phyloP scores from a whole-genome alignment of 2,797 vertebrate genomes.

The Leptodactylus fallax region DNA sequence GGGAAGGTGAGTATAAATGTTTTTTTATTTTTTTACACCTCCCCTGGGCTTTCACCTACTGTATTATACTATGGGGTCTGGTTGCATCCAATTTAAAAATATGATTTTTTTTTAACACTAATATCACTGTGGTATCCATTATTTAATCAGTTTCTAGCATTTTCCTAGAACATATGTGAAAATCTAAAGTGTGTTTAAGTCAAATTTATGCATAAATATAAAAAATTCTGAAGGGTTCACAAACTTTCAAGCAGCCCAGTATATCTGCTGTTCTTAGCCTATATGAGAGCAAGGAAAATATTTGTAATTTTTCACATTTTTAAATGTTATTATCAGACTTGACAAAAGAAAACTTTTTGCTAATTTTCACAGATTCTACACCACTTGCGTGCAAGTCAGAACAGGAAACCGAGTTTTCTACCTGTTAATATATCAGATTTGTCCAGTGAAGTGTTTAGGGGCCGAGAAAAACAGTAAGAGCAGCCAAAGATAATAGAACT shows the following conservation, averaged over 20 bases:
- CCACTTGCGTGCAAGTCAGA: slow-evolving; percentile 12
- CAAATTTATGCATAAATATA: too few relatives aligned
- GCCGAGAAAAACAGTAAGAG: slow-evolving; percentile 7
- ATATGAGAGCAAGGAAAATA: not conserved
- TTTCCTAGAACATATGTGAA: too few relatives aligned
- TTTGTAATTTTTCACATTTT: slow-evolving; percentile 13
- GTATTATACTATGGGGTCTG: too few relatives aligned
- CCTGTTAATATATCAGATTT: slow-evolving; percentile 35
- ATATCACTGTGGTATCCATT: too few relatives aligned
- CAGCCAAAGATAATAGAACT: slow-evolving; percentile 41
- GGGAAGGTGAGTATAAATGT: too few relatives aligned
- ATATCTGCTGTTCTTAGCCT: not conserved
- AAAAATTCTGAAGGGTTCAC: too few relatives aligned
- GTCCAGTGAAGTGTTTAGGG: not conserved
- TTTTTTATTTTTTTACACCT: too few relatives aligned
- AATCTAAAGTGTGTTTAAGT: too few relatives aligned
- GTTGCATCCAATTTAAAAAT: too few relatives aligned
- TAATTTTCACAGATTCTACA: not conserved
- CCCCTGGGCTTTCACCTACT: too few relatives aligned
- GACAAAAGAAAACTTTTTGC: not conserved
- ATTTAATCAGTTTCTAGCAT: too few relatives aligned
- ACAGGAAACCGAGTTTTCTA: slow-evolving; percentile 42
- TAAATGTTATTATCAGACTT: not conserved
- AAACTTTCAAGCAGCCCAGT: not conserved
- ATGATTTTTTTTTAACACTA: too few relatives aligned